Base-by-base conservation (phyloP, 2,888 invertebrate genomes). In the Melanostoma scalare region DNA sequence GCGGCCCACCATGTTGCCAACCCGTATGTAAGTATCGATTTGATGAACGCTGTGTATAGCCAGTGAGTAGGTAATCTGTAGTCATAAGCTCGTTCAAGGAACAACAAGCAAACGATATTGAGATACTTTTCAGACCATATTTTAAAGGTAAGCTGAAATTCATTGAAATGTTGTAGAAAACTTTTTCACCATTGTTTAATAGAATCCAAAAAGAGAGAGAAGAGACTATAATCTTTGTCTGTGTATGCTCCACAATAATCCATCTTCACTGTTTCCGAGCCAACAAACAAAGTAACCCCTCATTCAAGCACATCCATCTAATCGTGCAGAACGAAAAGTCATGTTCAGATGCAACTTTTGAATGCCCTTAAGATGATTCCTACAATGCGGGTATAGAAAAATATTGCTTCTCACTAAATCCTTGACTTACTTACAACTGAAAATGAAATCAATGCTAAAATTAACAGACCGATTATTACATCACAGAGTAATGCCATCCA, bases 391-490 rank as follows among this genome's bases (percentile, higher is more conserved):
- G 20, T 30, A 38, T 9, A 30, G 40, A 30, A 40, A 31, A 30
- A 0, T 30, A 9, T 35, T 20, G 3, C 35, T 35, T 35, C 20
- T 20, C 20, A 20, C 4, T 31, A 4, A 44, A 33, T 60, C 67
- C 36, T 53, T 10, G 31, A 74, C 30, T 58, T 69, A 67, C 6
- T 46, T 31, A 3, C 9, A 30, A 31, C 3, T 44, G 10, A 60
- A 46, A 48, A 36, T 6, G 20, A 8, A 55, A 50, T 50, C 76
- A 77, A 77, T 77, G 71, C 40, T 31, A 71, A 63, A 71, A 36
- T 77, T 50, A 77, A 42, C 44, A 77, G 76, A 77, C 63, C 76
- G 76, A 40, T 50, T 36, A 40, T 61, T 46, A 76, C 73, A 53
- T 20, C 35, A 55, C 46, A 55, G 4, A 40, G n/a, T 69, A 76